A percentile compares a stretch with the other conserved stretches of the same genome.
Conservation (phyloP, 2,113 vertebrate species). For the Cranoglanis bouderius region DNA sequence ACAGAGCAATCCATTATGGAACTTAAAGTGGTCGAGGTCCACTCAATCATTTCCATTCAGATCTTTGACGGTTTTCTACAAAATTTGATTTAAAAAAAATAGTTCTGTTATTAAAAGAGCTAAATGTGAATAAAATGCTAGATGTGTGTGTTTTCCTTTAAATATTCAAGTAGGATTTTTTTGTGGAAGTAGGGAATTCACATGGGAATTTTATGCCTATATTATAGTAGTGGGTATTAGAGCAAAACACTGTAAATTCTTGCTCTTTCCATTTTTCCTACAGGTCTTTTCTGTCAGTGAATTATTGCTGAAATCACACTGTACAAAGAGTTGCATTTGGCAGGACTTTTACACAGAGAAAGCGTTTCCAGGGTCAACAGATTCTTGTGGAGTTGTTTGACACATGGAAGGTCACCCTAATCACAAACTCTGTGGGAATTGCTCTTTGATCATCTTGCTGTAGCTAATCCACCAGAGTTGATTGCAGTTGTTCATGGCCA, state of each 20-base stretch:
- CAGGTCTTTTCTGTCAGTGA: conserved; percentile 34
- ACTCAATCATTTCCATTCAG: not conserved
- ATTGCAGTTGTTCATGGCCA: conserved; percentile 47
- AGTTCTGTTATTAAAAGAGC: not conserved
- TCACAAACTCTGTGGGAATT: conserved; percentile 61
- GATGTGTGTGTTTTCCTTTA: not conserved
- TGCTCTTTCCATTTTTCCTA: conserved; percentile 10
- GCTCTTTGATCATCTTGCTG: conserved; percentile 57
- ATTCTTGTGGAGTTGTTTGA: conserved; percentile 52
- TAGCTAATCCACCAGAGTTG: conserved; percentile 56
- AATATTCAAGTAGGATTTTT: not conserved
- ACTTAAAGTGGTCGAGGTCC: not conserved
- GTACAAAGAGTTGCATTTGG: conserved; percentile 31
- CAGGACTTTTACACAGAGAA: conserved; percentile 51
- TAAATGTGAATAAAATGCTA: not conserved
- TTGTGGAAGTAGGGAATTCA: not conserved
- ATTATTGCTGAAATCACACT: conserved; percentile 29
- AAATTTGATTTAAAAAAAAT: not conserved
- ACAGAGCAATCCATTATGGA: not conserved
- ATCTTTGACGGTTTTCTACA: not conserved
- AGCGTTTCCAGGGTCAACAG: conserved; percentile 64
- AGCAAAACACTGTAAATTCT: not conserved
- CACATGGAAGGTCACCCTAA: conserved; percentile 52
- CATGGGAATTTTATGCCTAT: not conserved
- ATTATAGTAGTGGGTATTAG: not conserved